These are phyloP conservation scores for Aurelia sp. DNA, from an alignment of 30 jellyfish, hydroid and myxozoan species.

Conservation along the genomic window DNA sequence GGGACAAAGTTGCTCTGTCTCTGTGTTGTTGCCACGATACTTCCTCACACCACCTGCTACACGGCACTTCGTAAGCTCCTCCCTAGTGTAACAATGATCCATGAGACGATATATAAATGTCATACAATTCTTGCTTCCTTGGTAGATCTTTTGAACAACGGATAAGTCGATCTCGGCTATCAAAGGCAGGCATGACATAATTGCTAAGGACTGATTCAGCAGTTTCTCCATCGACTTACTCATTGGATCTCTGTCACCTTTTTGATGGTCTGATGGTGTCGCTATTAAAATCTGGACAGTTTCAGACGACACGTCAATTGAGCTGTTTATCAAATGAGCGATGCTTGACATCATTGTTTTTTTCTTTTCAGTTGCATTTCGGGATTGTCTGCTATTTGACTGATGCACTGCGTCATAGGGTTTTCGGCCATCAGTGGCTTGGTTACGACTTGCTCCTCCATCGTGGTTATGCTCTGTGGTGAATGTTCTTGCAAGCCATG, in stretches of 20 bases:
- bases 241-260: slow-evolving; percentile 34
- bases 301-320: slow-evolving; percentile 47
- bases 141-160: slow-evolving; percentile 52
- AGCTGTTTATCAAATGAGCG: slow-evolving; percentile 13
- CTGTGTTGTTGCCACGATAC: slow-evolving; percentile 69
- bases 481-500: slow-evolving; percentile 52
- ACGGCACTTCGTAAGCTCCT: slow-evolving; percentile 51
- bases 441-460: slow-evolving; percentile 11
- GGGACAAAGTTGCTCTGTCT: slow-evolving; percentile 56
- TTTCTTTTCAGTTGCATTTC: neutral
- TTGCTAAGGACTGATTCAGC: slow-evolving; percentile 37
- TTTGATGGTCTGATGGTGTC: slow-evolving; percentile 50
- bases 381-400: neutral
- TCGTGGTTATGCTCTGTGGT: slow-evolving; percentile 36
- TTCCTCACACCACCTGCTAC: slow-evolving; percentile 62
- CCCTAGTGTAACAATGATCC: slow-evolving; percentile 70
- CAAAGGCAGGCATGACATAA: slow-evolving; percentile 43
- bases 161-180: slow-evolving; percentile 53
- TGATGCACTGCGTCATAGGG: neutral
- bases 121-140: slow-evolving; percentile 65
- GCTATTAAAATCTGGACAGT: slow-evolving; percentile 58
- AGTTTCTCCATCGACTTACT: slow-evolving; percentile 41
- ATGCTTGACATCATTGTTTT: slow-evolving; percentile 42
- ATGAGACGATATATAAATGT: slow-evolving; percentile 49
- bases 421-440: slow-evolving; percentile 14